phyloP scores from a whole-genome alignment of 2,888 invertebrate species.

The Dione vanillae region DNA sequence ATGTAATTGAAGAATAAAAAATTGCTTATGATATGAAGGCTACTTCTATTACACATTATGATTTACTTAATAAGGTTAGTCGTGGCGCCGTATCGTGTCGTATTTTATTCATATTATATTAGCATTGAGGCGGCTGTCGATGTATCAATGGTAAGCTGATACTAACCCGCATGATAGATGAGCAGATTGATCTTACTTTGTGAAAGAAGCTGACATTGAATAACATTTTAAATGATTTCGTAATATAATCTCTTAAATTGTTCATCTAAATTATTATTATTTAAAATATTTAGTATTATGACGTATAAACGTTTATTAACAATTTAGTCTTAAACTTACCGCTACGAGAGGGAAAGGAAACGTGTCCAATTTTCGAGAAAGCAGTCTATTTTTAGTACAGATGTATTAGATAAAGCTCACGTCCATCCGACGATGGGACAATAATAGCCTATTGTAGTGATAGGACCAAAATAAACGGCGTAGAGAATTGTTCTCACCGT shows the following conservation, averaged over 20 bases:
- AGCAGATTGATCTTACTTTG: slow-evolving; percentile 39
- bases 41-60: slow-evolving; percentile 10
- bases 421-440: slow-evolving; percentile 49
- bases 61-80: slow-evolving; percentile 27
- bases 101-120: slow-evolving; percentile 56
- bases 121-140: slow-evolving; percentile 54
- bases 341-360: slow-evolving; percentile 17
- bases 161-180: slow-evolving; percentile 47
- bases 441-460: slow-evolving; percentile 53
- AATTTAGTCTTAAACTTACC: not conserved
- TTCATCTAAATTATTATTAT: not conserved
- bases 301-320: too few species aligned
- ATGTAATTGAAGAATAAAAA: slow-evolving; percentile 34
- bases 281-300: not conserved
- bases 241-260: not conserved
- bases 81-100: slow-evolving; percentile 62
- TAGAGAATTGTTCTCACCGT: slow-evolving; percentile 43
- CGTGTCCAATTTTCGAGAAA: slow-evolving; percentile 33
- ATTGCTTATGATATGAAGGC: slow-evolving; percentile 8
- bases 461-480: slow-evolving; percentile 52
- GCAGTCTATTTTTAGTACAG: slow-evolving; percentile 45
- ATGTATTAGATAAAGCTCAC: slow-evolving; percentile 50
- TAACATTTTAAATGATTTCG: slow-evolving; percentile 3
- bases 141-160: slow-evolving; percentile 59
- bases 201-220: slow-evolving; percentile 15